Evolutionary conservation across 2,888 invertebrate genomes (phyloP).

Genomic region (Clunio marinus): DNA sequence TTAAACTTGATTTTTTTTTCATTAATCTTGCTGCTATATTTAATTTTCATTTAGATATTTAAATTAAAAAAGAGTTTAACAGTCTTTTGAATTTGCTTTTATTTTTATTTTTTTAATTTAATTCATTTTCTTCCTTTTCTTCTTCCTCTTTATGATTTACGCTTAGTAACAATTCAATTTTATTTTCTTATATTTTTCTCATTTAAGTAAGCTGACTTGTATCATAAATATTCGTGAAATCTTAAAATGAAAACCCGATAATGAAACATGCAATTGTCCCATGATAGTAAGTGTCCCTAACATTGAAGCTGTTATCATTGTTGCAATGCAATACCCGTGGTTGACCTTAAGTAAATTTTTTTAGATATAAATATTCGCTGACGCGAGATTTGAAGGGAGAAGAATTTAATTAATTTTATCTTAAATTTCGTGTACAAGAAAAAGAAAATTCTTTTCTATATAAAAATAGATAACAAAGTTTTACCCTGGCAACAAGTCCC

Average conservation of each 20-base stretch:
- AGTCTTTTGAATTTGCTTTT: slow-evolving; percentile 36
- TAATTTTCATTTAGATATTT: slow-evolving; percentile 15
- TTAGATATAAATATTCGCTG: not conserved
- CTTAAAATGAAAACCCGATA: no score
- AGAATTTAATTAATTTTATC: no score
- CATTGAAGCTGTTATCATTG: not conserved
- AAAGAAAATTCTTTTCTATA: no score
- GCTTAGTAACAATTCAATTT: slow-evolving; percentile 24
- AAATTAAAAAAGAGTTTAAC: slow-evolving; percentile 33
- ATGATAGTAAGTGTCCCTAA: no score
- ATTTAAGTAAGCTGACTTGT: no score
- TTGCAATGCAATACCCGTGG: slow-evolving; percentile 1
- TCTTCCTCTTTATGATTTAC: slow-evolving; percentile 20
- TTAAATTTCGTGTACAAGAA: no score
- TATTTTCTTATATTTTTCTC: no score
- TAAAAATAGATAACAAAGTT: slow-evolving; percentile 1
- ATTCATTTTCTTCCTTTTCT: no score
- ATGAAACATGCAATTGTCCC: no score
- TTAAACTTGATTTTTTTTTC: no score
- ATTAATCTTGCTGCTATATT: no score
- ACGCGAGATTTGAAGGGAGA: not conserved
- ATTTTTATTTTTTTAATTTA: slow-evolving; percentile 4
- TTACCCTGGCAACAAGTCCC: not conserved
- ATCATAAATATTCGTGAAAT: no score
- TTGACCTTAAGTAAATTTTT: not conserved